Percentiles rank a stretch among this genome's conserved stretches.
These are phyloP conservation scores for Zaprionus taronus DNA, from an alignment of 1,140 invertebrate species.

Conservation along the genomic window DNA sequence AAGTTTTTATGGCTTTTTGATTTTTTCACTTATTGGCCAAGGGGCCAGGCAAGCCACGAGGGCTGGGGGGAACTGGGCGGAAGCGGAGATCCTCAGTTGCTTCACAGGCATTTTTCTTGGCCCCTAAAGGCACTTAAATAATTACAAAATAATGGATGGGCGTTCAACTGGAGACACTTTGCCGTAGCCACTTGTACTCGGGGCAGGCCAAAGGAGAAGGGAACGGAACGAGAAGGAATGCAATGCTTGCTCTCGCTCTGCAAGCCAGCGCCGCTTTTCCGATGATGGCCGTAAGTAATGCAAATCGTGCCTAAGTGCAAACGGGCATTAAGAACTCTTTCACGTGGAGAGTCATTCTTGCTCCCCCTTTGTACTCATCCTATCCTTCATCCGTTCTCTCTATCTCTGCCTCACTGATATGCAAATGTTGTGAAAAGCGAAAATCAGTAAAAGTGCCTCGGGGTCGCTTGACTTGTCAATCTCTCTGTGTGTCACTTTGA, in stretches of 20 bases:
- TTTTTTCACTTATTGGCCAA: constrained; percentile 80
- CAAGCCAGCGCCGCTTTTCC: constrained; percentile 24
- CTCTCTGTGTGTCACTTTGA: constrained; percentile 66
- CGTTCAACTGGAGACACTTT: constrained; percentile 45
- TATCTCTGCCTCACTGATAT: constrained; percentile 51
- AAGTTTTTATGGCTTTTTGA: constrained; percentile 84
- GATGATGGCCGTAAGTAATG: constrained; percentile 53
- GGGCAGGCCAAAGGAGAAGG: not conserved
- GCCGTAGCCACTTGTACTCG: constrained; percentile 40
- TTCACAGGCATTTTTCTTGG: constrained; percentile 13
- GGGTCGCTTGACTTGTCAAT: constrained; percentile 58
- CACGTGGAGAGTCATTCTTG: constrained; percentile 34
- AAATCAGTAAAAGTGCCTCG: constrained; percentile 68
- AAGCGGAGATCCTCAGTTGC: not conserved
- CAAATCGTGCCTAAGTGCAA: constrained; percentile 77
- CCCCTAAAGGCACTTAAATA: constrained; percentile 75
- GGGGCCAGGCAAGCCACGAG: constrained; percentile 4
- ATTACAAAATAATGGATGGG: constrained; percentile 80
- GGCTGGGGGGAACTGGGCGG: not conserved
- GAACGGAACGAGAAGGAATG: not conserved
- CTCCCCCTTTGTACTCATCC: not conserved
- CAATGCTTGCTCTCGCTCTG: not conserved
- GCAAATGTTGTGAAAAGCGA: constrained; percentile 73
- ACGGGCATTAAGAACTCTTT: constrained; percentile 57
- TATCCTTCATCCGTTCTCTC: not conserved